Evolutionary conservation across 2,888 invertebrate genomes (phyloP), one percentile per base, ranked within the genome.

Genomic region (Bellardia pandia): DNA sequence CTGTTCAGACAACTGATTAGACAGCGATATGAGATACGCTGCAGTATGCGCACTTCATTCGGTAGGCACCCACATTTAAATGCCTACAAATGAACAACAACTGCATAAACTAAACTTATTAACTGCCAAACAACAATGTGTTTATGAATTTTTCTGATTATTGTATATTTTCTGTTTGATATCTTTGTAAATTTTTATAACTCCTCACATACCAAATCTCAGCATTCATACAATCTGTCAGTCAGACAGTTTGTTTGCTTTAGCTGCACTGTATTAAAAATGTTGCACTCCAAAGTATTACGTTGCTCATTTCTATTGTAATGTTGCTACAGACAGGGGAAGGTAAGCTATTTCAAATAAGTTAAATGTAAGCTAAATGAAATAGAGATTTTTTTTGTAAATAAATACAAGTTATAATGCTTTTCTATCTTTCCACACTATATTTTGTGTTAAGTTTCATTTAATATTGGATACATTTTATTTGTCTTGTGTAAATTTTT

Each of bases 11-110:
- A 56, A 58, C 4, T 45, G 56, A 58, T 62, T 45, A 40, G 42
- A 64, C 45, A 53, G 16, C 40, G n/a, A 42, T 23, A 45, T 30
- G 48, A 30, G 14, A 11, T 68, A 13, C 8, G 48, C 9, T 45
- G 68, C 45, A 68, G 2, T 48, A 3, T 56, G 23, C 4, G 13
- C 11, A 58, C 9, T 9, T 30, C 23, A 9, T 16, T 2, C 11
- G 13, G 45, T 45, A 37, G 23, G 14, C 72, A 66, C 81, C 81
- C 74, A 81, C 81, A 74, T 81, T 5, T 0, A 42, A 40, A 66
- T n/a, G 2, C 64, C 3, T 16, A 56, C 4, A 80, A 42, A 48
- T 14, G 13, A 14, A n/a, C 53, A 37, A 11, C 16, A 64, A 16
- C 16, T 16, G 1, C 6, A 33, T 16, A 4, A 14, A 45, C 14